Evolutionary conservation across 2,797 vertebrate genomes (phyloP).

Genomic region (Kryptolebias ocellatus): DNA sequence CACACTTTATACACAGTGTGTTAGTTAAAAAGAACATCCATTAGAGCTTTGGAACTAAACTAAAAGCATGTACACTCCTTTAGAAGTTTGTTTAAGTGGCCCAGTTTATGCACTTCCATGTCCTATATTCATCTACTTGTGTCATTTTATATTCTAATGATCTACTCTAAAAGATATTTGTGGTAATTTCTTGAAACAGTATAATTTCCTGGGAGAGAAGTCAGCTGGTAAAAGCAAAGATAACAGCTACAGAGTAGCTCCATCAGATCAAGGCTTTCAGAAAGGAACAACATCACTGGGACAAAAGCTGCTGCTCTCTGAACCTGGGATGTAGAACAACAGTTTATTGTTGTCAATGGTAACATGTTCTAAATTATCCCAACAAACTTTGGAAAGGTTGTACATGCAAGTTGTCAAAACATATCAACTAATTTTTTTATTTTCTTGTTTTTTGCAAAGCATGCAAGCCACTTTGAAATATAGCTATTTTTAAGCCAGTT

Average conservation of each 20-base stretch:
- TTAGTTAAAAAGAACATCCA: neutral
- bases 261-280: conserved; percentile 35
- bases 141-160: neutral
- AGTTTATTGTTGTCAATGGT: conserved; percentile 15
- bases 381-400: conserved; percentile 8
- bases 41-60: neutral
- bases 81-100: neutral
- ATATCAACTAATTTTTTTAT: conserved; percentile 8
- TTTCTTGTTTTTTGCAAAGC: neutral
- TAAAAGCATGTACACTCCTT: neutral
- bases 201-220: neutral
- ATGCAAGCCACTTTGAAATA: conserved; percentile 19
- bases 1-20: neutral
- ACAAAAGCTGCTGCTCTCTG: conserved; percentile 33
- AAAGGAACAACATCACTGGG: conserved; percentile 5
- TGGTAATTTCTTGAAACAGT: conserved; percentile 16
- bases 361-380: conserved; percentile 1
- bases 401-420: conserved; percentile 7
- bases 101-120: neutral
- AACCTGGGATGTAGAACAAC: conserved; percentile 14
- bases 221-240: conserved; percentile 9
- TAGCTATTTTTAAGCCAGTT: conserved; percentile 18
- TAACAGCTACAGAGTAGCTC: conserved; percentile 12
- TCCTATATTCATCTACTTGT: neutral
- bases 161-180: conserved; percentile 4